Evolutionary conservation across 1,140 invertebrate species (phyloP), one percentile per base, ranked within the genome.

Genomic region (Parapsyche elsis): DNA sequence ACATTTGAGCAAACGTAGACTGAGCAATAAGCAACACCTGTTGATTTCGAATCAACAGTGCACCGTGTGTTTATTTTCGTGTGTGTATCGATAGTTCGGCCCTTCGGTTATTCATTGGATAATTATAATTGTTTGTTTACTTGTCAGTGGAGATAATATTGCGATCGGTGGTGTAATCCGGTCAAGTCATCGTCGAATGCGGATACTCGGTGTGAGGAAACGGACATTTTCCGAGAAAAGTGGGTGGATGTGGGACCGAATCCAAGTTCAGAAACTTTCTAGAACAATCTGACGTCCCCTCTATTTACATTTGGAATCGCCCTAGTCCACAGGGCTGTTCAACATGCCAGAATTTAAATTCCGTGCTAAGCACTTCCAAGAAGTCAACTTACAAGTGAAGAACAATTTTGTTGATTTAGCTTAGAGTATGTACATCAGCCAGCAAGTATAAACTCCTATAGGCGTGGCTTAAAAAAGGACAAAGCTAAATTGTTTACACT

Each of bases 161-260:
- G 21, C 19, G 57, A 16, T 26, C 24, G 12, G 23, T 67, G 64
- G 21, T 67, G 64, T 67, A 67, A 67, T 23, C 9, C 64, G 24
- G 64, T 67, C 64, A 67, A 30, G 24, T 67, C 64, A 67, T 67
- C 64, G 64, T 24, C 64, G 64, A 67, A 26, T 67, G 24, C 64
- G 64, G 21, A 14, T 24, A 23, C 49, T 4, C 49, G 49, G 2
- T 16, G 10, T 53, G 49, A 53, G 64, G 21, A 67, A 67, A 26
- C 64, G 64, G 64, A 67, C 19, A 67, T 23, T 67, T 67, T 67
- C 64, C 24, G 24, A 23, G 64, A 67, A 67, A 67, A 67, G 64
- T 67, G 64, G 64, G 64, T 24, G 64, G 14, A 9, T 24, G 21
- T 24, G 21, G 64, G 64, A 30, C 21, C 24, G 21, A 10, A 24